These are phyloP conservation scores for Stenoptilia bipunctidactyla DNA, from an alignment of 2,888 invertebrate genomes.

Conservation along the genomic window DNA sequence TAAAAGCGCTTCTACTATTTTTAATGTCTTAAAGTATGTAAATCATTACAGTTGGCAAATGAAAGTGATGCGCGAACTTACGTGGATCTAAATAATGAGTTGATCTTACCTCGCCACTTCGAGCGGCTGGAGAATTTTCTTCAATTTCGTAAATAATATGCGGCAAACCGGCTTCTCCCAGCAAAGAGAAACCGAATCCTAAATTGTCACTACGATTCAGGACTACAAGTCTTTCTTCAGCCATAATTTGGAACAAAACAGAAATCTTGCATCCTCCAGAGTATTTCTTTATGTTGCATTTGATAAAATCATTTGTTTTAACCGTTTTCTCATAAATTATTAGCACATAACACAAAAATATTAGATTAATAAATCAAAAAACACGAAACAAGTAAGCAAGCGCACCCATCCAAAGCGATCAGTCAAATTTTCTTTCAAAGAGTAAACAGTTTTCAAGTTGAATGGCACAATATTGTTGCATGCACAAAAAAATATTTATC, in stretches of 20 bases:
- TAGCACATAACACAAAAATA: not conserved
- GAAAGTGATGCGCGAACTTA: not conserved
- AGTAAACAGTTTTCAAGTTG: no score
- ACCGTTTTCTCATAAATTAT: conserved; percentile 11
- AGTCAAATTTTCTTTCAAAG: not conserved
- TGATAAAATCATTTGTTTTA: conserved; percentile 33
- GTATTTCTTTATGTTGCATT: conserved; percentile 45
- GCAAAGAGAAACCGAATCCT: conserved; percentile 92
- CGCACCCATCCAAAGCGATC: conserved; percentile 48
- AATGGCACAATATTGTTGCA: no score
- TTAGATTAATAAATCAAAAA: conserved; percentile 1
- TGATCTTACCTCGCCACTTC: conserved; percentile 86
- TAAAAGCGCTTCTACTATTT: no score
- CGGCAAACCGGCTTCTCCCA: conserved; percentile 91
- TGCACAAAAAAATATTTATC: no score
- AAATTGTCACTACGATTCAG: conserved; percentile 88
- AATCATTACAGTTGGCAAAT: no score
- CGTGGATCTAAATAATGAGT: conserved; percentile 4
- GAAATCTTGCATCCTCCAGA: conserved; percentile 56
- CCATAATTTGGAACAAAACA: conserved; percentile 76
- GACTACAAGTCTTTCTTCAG: conserved; percentile 91
- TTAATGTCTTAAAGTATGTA: no score
- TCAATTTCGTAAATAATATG: conserved; percentile 94
- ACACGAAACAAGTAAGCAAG: conserved; percentile 34
- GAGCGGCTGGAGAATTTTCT: conserved; percentile 93